A percentile compares a stretch with the other conserved stretches of the same genome.
Evolutionary conservation across 2,888 invertebrate genomes (phyloP).

Genomic region (Drosophila ezoana): DNA sequence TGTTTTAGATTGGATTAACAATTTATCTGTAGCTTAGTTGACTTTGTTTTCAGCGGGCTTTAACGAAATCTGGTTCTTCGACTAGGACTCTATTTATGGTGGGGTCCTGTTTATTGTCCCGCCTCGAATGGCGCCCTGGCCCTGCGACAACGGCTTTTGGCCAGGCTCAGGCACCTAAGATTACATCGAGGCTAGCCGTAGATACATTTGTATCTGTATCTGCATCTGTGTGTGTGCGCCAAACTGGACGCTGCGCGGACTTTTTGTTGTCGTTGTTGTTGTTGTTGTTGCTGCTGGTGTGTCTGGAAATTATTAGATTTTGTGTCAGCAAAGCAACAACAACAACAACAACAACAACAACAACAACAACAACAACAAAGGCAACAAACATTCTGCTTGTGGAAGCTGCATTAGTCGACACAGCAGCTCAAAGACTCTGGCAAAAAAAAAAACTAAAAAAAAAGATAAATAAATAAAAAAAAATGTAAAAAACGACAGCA

Average conservation of each 20-base stretch:
- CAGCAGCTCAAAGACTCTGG: conserved; percentile 29
- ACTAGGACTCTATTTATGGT: conserved; percentile 58
- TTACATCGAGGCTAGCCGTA: conserved; percentile 28
- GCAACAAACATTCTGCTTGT: conserved; percentile 24
- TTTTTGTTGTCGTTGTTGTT: not conserved
- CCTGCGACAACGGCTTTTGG: conserved; percentile 6
- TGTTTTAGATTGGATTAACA: too few relatives aligned
- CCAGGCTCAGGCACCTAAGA: conserved; percentile 55
- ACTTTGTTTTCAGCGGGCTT: not conserved
- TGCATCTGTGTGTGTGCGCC: conserved; percentile 18
- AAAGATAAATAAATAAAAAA: conserved; percentile 32
- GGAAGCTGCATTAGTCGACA: conserved; percentile 71
- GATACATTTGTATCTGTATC: conserved; percentile 51
- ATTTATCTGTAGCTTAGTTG: not conserved
- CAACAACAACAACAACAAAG: conserved; percentile 37
- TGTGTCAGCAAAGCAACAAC: conserved; percentile 55
- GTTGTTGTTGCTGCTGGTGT: conserved; percentile 29
- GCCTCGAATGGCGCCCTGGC: not conserved
- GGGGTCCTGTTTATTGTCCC: conserved; percentile 41
- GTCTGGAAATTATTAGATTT: conserved; percentile 69
- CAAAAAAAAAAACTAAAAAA: conserved; percentile 32
- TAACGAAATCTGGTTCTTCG: conserved; percentile 35
- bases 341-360: conserved; percentile 29
- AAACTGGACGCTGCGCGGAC: too few relatives aligned
- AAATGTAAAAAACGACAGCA: conserved; percentile 49